A percentile compares a stretch with the other conserved stretches of the same genome.
These are phyloP conservation scores for Drosophila ogumai DNA, from an alignment of 1,140 invertebrate genomes.

Conservation along the genomic window DNA sequence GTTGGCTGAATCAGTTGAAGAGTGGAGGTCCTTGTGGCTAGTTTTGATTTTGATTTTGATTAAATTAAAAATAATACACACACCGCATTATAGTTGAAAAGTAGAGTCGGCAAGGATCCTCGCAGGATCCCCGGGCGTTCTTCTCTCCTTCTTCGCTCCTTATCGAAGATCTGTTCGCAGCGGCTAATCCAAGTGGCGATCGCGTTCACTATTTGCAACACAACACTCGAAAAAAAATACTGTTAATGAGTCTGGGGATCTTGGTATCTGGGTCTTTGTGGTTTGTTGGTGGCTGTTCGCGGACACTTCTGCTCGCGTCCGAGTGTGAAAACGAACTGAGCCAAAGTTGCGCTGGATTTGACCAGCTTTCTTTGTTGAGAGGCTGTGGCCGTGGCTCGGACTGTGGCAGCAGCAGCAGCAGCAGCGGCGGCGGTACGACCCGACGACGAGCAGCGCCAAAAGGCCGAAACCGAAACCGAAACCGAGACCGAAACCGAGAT, in stretches of 20 bases:
- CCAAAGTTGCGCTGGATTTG: constrained; percentile 78
- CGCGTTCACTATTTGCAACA: constrained; percentile 20
- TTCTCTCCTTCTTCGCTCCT: background rate
- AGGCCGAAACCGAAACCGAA: constrained; percentile 50
- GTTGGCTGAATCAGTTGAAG: constrained; percentile 1
- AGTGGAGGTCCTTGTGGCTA: constrained; percentile 1
- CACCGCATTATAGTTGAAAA: constrained; percentile 77
- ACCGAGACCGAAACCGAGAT: constrained; percentile 22
- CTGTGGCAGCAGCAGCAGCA: constrained; percentile 1
- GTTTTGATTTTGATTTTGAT: no score
- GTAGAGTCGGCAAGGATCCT: constrained; percentile 28
- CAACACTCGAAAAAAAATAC: constrained; percentile 60
- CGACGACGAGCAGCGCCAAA: constrained; percentile 43
- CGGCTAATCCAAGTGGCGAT: constrained; percentile 13
- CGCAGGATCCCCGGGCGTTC: constrained; percentile 2
- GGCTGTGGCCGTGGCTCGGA: constrained; percentile 26
- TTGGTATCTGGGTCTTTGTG: background rate
- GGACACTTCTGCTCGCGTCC: constrained; percentile 75
- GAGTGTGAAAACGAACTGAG: constrained; percentile 83
- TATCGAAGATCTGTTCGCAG: background rate
- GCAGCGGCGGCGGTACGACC: constrained; percentile 1
- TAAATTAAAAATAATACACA: constrained; percentile 78
- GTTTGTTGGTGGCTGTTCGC: constrained; percentile 37
- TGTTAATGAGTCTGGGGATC: background rate
- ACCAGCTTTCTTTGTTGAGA: constrained; percentile 84